Percentiles rank a stretch among this genome's conserved stretches.
Conservation (phyloP, 2,888 invertebrate species). For the Empis livida region DNA sequence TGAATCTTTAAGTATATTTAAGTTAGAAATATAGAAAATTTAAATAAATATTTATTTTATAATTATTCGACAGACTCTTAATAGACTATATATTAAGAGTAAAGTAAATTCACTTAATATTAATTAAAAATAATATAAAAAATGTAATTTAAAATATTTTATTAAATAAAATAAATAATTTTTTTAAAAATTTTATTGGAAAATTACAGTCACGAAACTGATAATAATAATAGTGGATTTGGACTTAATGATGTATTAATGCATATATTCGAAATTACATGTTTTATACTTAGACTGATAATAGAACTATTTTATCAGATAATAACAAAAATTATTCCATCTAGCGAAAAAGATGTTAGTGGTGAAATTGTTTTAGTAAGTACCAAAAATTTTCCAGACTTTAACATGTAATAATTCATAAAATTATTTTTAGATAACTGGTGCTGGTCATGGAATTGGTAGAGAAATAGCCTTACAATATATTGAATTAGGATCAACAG, state of each 20-base stretch:
- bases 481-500: constrained; percentile 52
- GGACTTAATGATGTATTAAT: constrained; percentile 15
- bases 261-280: constrained; percentile 24
- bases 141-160: no score
- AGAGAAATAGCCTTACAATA: constrained; percentile 61
- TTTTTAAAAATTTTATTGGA: no score
- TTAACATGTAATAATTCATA: no score
- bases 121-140: no score
- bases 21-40: no score
- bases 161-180: no score
- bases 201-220: background rate
- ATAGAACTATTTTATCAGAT: constrained; percentile 18
- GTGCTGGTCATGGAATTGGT: constrained; percentile 76
- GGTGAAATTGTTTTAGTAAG: constrained; percentile 68
- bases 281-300: constrained; percentile 20
- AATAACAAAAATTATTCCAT: constrained; percentile 17
- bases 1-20: no score
- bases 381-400: no score
- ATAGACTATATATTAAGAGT: no score
- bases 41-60: no score
- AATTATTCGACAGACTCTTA: no score
- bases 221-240: background rate
- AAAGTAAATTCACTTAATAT: no score
- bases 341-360: constrained; percentile 53
- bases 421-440: constrained; percentile 52